Conservation (phyloP, 1,140 invertebrate genomes). For the Drosophila sp. region DNA sequence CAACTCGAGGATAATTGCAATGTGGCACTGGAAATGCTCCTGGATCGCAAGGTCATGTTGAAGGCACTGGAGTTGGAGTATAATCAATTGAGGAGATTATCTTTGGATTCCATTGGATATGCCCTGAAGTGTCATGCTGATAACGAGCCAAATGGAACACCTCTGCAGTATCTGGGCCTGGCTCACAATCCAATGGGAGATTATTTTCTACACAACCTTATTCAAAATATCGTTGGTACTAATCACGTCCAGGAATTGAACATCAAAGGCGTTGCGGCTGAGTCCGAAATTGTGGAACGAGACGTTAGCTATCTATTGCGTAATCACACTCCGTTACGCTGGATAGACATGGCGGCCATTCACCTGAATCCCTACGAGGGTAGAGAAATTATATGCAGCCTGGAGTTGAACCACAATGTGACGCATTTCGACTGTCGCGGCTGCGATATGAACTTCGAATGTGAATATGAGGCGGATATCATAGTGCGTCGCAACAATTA, state of each 20-base stretch:
- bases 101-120: slow-evolving; percentile 39
- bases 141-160: neutral
- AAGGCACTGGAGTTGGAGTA: slow-evolving; percentile 61
- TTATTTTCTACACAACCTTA: slow-evolving; percentile 10
- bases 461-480: slow-evolving; percentile 62
- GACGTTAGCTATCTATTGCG: slow-evolving; percentile 42
- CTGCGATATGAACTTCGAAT: slow-evolving; percentile 45
- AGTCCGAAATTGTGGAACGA: neutral
- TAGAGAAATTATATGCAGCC: slow-evolving; percentile 18
- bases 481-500: slow-evolving; percentile 68
- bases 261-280: slow-evolving; percentile 31
- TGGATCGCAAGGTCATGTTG: slow-evolving; percentile 42
- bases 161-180: slow-evolving; percentile 62
- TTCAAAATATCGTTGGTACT: slow-evolving; percentile 34
- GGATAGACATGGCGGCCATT: slow-evolving; percentile 52
- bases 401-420: slow-evolving; percentile 43
- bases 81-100: slow-evolving; percentile 39
- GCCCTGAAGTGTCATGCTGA: slow-evolving; percentile 23
- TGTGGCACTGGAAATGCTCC: slow-evolving; percentile 41
- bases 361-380: slow-evolving; percentile 1
- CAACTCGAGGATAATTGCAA: slow-evolving; percentile 61
- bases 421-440: slow-evolving; percentile 56
- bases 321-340: slow-evolving; percentile 45
- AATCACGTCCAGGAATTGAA: slow-evolving; percentile 55
- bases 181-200: slow-evolving; percentile 55